These are phyloP conservation scores for Pandemis heparana DNA, from an alignment of 2,888 invertebrate species.

Conservation along the genomic window DNA sequence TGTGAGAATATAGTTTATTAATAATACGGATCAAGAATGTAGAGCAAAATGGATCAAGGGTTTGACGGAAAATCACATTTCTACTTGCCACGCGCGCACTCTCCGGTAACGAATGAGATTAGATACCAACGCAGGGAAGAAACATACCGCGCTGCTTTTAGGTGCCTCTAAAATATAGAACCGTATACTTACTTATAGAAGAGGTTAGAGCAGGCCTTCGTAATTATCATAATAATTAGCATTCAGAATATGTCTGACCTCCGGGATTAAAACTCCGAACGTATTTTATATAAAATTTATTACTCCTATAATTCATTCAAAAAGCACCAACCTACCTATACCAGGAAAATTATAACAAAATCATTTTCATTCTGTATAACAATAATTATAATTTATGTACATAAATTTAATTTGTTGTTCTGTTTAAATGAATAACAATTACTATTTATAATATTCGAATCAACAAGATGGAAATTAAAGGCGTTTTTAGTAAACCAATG, in stretches of 20 bases:
- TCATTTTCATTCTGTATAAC: constrained; percentile 27
- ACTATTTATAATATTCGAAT: constrained; percentile 26
- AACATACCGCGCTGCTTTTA: background rate
- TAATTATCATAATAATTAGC: constrained; percentile 37
- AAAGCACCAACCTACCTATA: constrained; percentile 26
- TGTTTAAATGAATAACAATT: constrained; percentile 13
- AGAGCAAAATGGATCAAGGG: constrained; percentile 33
- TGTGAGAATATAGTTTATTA: constrained; percentile 42
- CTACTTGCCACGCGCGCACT: constrained; percentile 14
- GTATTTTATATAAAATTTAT: constrained; percentile 40
- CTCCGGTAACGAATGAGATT: constrained; percentile 6
- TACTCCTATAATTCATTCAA: constrained; percentile 40
- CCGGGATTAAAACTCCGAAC: constrained; percentile 36
- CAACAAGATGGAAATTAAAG: constrained; percentile 26
- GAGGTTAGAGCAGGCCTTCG: constrained; percentile 6
- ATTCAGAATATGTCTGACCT: constrained; percentile 36
- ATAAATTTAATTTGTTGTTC: constrained; percentile 18
- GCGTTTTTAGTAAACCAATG: constrained; percentile 21
- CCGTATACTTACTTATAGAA: constrained; percentile 4
- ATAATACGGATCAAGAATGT: constrained; percentile 37
- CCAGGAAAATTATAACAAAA: constrained; percentile 25
- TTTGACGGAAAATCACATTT: constrained; percentile 31
- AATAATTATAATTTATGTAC: constrained; percentile 32
- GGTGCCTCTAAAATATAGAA: background rate
- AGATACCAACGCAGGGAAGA: background rate